phyloP scores from a whole-genome alignment of 2,113 vertebrate genomes.

The Melierax canorus region DNA sequence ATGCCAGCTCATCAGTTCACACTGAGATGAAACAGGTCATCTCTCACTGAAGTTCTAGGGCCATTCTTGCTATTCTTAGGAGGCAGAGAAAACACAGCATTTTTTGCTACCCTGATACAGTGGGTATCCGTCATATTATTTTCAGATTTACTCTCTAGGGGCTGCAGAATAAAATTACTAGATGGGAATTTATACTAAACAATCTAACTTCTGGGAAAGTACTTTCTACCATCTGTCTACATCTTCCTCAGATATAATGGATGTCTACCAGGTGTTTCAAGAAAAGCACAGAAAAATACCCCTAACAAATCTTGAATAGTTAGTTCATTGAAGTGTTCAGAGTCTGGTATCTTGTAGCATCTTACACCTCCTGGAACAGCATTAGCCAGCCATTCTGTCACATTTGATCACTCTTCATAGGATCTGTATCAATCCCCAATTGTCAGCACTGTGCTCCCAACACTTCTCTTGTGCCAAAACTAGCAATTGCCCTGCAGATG shows the following conservation, averaged over 20 bases:
- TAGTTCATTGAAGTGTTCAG: not conserved
- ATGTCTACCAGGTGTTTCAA: not conserved
- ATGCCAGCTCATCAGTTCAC: not conserved
- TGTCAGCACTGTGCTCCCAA: not conserved
- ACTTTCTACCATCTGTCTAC: not conserved
- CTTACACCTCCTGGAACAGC: not conserved
- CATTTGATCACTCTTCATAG: not conserved
- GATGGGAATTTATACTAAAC: not conserved
- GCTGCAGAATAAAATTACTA: not conserved
- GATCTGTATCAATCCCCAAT: not conserved
- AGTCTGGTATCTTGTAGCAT: not conserved
- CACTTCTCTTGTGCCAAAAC: not conserved
- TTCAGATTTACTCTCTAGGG: not conserved
- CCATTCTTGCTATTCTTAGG: not conserved
- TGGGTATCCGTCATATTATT: not conserved
- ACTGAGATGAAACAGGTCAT: not conserved
- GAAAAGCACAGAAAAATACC: not conserved
- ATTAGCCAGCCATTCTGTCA: not conserved
- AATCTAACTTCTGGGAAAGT: not conserved
- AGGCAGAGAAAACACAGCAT: not conserved
- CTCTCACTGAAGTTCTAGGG: not conserved
- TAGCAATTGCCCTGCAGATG: not conserved
- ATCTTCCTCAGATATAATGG: not conserved
- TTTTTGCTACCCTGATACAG: not conserved
- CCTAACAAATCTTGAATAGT: not conserved